These are phyloP conservation scores for Scortum barcoo DNA, from an alignment of 2,113 vertebrate species.

Conservation along the genomic window DNA sequence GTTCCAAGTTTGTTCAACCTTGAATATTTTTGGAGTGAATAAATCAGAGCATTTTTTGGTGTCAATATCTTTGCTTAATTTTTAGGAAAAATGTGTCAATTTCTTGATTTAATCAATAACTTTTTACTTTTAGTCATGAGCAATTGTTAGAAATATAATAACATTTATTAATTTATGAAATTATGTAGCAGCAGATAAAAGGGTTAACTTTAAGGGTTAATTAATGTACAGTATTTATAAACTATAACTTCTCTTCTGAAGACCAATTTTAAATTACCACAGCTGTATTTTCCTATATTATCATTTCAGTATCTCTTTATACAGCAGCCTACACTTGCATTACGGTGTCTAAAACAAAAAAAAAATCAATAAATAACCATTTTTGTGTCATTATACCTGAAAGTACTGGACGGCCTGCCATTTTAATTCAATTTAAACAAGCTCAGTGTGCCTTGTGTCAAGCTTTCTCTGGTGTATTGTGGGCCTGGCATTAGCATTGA, in stretches of 20 bases:
- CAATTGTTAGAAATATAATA: not conserved
- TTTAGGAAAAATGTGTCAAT: not conserved
- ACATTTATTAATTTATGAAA: not conserved
- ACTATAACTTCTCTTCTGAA: not conserved
- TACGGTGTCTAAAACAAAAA: not conserved
- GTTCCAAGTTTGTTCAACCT: not conserved
- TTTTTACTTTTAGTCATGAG: not conserved
- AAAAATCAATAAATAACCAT: not conserved
- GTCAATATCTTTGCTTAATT: not conserved
- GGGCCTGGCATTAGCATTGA: constrained; percentile 4
- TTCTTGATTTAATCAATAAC: not conserved
- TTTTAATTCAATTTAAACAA: constrained; percentile 16
- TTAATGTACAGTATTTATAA: not conserved
- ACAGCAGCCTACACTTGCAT: not conserved
- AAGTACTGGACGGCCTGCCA: not conserved
- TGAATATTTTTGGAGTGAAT: constrained; percentile 12
- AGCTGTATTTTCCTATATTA: not conserved
- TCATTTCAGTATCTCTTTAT: not conserved
- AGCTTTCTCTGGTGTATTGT: constrained; percentile 7
- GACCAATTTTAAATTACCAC: not conserved
- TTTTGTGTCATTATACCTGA: not conserved
- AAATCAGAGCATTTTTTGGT: not conserved
- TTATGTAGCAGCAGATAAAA: not conserved
- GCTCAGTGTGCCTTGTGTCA: not conserved
- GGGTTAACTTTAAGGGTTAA: not conserved